Conservation (phyloP, 2,797 vertebrate genomes). For the Myiotriccus ornatus region DNA sequence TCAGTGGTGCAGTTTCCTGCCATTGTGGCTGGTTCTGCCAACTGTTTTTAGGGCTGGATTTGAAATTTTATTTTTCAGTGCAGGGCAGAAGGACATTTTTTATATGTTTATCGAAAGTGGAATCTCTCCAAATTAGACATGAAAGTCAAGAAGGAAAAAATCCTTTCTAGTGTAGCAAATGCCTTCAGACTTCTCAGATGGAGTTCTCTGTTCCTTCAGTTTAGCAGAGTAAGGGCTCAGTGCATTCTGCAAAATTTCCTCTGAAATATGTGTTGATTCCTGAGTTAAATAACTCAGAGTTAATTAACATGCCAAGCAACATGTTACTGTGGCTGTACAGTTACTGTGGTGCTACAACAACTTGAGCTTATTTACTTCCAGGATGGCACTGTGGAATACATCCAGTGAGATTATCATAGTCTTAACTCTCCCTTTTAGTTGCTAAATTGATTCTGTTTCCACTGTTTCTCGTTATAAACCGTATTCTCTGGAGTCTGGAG, state of each 20-base stretch:
- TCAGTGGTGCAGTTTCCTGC: background rate
- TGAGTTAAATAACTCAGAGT: background rate
- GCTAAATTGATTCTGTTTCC: background rate
- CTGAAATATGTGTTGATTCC: background rate
- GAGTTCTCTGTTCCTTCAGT: background rate
- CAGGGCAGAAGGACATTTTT: background rate
- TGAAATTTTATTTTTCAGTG: background rate
- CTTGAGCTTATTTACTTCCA: background rate
- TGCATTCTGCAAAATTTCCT: background rate
- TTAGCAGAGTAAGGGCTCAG: background rate
- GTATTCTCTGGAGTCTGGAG: background rate
- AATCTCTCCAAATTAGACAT: background rate
- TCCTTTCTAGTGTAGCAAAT: background rate
- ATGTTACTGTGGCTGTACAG: background rate
- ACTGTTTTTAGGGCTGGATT: background rate
- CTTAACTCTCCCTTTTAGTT: background rate
- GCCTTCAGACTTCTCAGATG: background rate
- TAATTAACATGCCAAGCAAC: background rate
- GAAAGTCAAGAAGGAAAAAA: background rate
- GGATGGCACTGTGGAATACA: background rate
- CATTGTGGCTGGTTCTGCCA: background rate
- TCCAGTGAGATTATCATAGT: background rate
- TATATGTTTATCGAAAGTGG: background rate
- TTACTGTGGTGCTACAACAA: background rate
- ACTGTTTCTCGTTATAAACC: background rate